Evolutionary conservation across 2,113 vertebrate species (phyloP), one percentile per base, ranked within the genome.

Genomic region (Arothron firmamentum): DNA sequence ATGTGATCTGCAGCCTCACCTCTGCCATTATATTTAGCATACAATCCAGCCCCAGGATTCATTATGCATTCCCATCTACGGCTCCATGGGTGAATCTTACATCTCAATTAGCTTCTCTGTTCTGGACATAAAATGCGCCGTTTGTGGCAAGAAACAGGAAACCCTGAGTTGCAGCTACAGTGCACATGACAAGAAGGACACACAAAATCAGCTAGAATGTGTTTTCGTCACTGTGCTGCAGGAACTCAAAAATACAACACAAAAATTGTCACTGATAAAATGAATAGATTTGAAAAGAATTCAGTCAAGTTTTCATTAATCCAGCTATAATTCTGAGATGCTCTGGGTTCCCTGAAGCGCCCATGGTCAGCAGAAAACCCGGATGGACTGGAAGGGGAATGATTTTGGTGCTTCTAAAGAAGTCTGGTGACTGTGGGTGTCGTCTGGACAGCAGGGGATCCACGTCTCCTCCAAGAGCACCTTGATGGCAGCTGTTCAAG

Each of bases 21-120:
- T 79, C 74, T 84, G 86, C 85, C 83, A 81, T 83, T 85, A 79
- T 85, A 83, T 85, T 85, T 85, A 84, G 78, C 76, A 83, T 84
- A 82, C 38, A 13, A 74, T 78, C 72, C 80, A 68, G 78, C 74
- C 70, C 65, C 8, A n/a, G 61, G 62, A 87, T 81, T 85, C 81
- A 85, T 83, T 87, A 85, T 74, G 68, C 71, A 82, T 85, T 83
- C 67, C 62, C 64, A 75, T 76, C 77, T 48, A 55, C 62, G 56
- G 76, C 70, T 77, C 77, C 54, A 67, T 59, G 53, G 70, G 76
- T 65, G 72, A 83, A 81, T 81, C 78, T 80, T 77, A 88, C 76
- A 81, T 84, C 74, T 85, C 86, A 84, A 84, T 88, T 86, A 86
- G 80, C 82, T 67, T 75, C 74, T 70, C 52, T 75, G 70, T 75